Percentiles rank a stretch among this genome's conserved stretches.
Evolutionary conservation across 1,140 invertebrate genomes (phyloP).

Genomic region (Anthonomus grandis): DNA sequence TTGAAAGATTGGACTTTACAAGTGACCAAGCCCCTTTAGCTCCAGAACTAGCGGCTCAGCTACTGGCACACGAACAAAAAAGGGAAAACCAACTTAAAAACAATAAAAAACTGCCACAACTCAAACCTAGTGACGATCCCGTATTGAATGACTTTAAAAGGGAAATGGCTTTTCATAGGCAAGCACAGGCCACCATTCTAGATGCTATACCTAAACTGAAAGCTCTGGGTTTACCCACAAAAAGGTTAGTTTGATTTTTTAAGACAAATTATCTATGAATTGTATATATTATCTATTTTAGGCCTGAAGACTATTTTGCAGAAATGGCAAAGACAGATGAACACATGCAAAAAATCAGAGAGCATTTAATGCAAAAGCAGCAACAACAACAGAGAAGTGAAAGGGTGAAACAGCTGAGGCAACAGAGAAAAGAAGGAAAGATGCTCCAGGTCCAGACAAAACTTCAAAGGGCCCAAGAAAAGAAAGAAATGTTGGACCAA

Average conservation of each 20-base stretch:
- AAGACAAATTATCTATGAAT: conserved; percentile 3
- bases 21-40: conserved; percentile 74
- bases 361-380: conserved; percentile 82
- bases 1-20: conserved; percentile 78
- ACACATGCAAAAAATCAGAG: conserved; percentile 95
- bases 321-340: conserved; percentile 98
- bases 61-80: conserved; percentile 65
- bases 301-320: conserved; percentile 96
- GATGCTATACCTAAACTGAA: conserved; percentile 74
- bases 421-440: conserved; percentile 91
- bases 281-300: conserved; percentile 15
- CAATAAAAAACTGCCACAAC: conserved; percentile 63
- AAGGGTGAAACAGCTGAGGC: conserved; percentile 82
- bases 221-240: conserved; percentile 71
- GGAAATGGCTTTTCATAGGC: conserved; percentile 87
- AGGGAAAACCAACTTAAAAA: conserved; percentile 65
- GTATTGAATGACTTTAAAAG: conserved; percentile 91
- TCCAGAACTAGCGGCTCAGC: conserved; percentile 74
- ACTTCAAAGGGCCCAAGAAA: conserved; percentile 72
- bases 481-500: conserved; percentile 77
- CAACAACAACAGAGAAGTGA: conserved; percentile 79
- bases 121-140: conserved; percentile 67
- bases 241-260: conserved; percentile 49
- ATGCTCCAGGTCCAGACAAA: conserved; percentile 77
- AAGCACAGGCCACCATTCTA: conserved; percentile 84